These are phyloP conservation scores for Acromyrmex echinatior DNA, from an alignment of 1,140 invertebrate genomes.

Conservation along the genomic window DNA sequence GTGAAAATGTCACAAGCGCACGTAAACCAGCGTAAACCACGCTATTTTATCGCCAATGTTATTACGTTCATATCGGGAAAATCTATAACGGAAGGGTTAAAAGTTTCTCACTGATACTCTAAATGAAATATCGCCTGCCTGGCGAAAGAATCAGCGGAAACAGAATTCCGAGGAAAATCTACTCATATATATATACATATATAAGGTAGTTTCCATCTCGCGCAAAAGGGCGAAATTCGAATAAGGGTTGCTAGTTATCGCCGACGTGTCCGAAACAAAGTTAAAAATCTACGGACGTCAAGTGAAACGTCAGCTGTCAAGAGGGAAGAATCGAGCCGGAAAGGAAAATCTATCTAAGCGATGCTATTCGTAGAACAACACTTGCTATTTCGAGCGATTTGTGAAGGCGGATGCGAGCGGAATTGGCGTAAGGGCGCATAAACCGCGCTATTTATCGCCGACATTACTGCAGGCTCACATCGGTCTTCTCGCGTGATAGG, in stretches of 20 bases:
- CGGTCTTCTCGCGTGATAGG: constrained; percentile 62
- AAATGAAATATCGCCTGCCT: neutral
- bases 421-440: constrained; percentile 55
- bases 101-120: neutral
- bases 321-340: constrained; percentile 6
- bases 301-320: constrained; percentile 21
- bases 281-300: constrained; percentile 1
- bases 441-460: constrained; percentile 58
- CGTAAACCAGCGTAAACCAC: neutral
- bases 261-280: neutral
- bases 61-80: constrained; percentile 1
- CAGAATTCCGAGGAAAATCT: neutral
- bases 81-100: constrained; percentile 18
- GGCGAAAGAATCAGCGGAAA: neutral
- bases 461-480: constrained; percentile 42
- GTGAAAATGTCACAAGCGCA: constrained; percentile 7
- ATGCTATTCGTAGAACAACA: neutral
- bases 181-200: no score
- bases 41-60: constrained; percentile 5
- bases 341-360: neutral
- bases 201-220: neutral
- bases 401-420: neutral
- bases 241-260: neutral
- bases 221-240: neutral
- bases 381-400: constrained; percentile 43